Evolutionary conservation across 2,888 invertebrate species (phyloP).

Genomic region (Parasteatoda lunata): DNA sequence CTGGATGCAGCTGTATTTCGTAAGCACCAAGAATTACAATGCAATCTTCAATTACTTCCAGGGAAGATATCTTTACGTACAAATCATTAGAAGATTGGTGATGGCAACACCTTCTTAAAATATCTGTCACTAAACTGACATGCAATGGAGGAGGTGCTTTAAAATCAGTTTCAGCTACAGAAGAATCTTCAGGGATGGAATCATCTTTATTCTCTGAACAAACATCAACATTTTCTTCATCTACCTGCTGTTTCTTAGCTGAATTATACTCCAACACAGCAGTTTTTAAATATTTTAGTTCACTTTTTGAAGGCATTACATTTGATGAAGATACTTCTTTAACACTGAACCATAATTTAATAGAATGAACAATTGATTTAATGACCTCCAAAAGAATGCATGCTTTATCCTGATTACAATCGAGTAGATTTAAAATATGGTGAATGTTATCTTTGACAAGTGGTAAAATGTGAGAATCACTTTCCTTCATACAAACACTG

Average conservation of each 20-base stretch:
- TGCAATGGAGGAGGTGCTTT: conserved; percentile 29
- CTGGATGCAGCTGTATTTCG: conserved; percentile 42
- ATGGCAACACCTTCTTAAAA: conserved; percentile 54
- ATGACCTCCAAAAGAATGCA: conserved; percentile 28
- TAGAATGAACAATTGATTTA: conserved; percentile 2
- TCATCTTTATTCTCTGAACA: background rate
- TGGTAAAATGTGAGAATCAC: conserved; percentile 28
- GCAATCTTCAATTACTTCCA: conserved; percentile 43
- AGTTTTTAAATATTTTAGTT: background rate
- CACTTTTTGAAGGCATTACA: background rate
- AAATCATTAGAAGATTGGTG: conserved; percentile 36
- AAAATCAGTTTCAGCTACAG: background rate
- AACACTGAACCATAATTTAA: conserved; percentile 48
- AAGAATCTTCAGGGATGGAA: background rate
- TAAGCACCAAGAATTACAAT: conserved; percentile 44
- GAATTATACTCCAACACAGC: background rate
- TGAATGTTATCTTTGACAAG: conserved; percentile 36
- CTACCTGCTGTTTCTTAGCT: background rate
- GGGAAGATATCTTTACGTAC: conserved; percentile 19
- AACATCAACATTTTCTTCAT: background rate
- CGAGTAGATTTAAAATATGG: conserved; percentile 28
- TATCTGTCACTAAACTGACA: conserved; percentile 20
- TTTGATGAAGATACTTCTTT: background rate
- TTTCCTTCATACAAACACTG: conserved; percentile 35
- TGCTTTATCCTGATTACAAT: conserved; percentile 51